These are phyloP conservation scores for Solenopsis fugax DNA, from an alignment of 1,140 invertebrate species.

Conservation along the genomic window DNA sequence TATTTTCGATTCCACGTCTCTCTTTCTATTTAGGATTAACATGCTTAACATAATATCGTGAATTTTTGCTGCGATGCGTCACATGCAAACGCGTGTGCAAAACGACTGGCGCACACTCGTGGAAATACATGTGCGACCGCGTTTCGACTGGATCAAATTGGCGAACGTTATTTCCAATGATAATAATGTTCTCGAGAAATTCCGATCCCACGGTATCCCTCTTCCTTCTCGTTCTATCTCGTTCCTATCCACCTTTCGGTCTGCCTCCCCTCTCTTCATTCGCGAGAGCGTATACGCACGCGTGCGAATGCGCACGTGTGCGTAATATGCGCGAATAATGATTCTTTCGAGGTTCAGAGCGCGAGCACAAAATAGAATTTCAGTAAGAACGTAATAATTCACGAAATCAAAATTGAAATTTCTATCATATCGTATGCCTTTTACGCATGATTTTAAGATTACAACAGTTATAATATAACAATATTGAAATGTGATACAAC, in stretches of 20 bases:
- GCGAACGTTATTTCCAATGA: conserved; percentile 75
- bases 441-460: not conserved
- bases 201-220: conserved; percentile 76
- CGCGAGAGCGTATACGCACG: not conserved
- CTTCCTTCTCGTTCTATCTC: conserved; percentile 24
- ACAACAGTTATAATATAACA: not conserved
- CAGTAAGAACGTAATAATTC: conserved; percentile 51
- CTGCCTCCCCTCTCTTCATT: not conserved
- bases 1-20: not conserved
- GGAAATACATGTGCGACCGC: conserved; percentile 64
- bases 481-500: not conserved
- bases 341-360: conserved; percentile 43
- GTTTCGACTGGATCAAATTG: conserved; percentile 72
- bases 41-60: conserved; percentile 5
- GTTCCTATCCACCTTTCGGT: conserved; percentile 34
- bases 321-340: conserved; percentile 22
- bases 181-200: conserved; percentile 77
- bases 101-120: conserved; percentile 16
- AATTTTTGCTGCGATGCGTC: conserved; percentile 44
- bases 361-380: conserved; percentile 67
- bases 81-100: conserved; percentile 7
- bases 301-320: not conserved
- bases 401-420: not conserved
- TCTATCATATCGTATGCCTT: not conserved
- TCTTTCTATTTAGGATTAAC: not conserved